phyloP scores from a whole-genome alignment of 2,113 vertebrate species.

The Cynoglossus semilaevis region DNA sequence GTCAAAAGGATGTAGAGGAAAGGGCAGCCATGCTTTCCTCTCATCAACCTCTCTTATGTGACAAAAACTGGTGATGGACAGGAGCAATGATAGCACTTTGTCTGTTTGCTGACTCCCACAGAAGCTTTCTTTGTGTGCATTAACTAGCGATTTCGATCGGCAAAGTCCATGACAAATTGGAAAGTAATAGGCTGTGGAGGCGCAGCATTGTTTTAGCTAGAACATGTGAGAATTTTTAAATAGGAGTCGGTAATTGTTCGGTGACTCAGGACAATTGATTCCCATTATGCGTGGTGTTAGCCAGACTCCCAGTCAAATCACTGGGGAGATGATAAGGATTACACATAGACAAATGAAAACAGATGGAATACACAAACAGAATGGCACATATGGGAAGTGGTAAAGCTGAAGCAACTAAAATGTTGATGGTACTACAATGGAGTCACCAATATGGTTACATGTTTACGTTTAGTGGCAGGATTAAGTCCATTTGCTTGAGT shows the following conservation, averaged over 20 bases:
- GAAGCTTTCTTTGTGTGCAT: constrained; percentile 37
- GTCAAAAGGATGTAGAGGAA: constrained; percentile 49
- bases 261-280: constrained; percentile 85
- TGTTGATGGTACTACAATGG: constrained; percentile 4
- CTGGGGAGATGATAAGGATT: constrained; percentile 68
- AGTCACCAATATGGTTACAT: too few relatives aligned
- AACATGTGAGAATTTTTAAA: constrained; percentile 83
- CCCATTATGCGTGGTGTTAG: constrained; percentile 82
- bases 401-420: not conserved
- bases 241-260: constrained; percentile 84
- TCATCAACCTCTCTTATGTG: constrained; percentile 40
- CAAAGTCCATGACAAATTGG: constrained; percentile 72
- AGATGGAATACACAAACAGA: constrained; percentile 29
- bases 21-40: constrained; percentile 37
- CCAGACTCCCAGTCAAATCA: constrained; percentile 78
- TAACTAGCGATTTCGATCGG: constrained; percentile 78
- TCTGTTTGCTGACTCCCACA: constrained; percentile 42
- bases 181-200: constrained; percentile 83
- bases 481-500: too few relatives aligned
- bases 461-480: too few relatives aligned
- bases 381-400: constrained; percentile 25
- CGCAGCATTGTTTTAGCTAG: constrained; percentile 62
- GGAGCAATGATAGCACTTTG: constrained; percentile 48
- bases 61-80: constrained; percentile 32
- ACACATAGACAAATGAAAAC: constrained; percentile 81